Conservation (phyloP, 1,140 invertebrate species). For the Aethina tumida region DNA sequence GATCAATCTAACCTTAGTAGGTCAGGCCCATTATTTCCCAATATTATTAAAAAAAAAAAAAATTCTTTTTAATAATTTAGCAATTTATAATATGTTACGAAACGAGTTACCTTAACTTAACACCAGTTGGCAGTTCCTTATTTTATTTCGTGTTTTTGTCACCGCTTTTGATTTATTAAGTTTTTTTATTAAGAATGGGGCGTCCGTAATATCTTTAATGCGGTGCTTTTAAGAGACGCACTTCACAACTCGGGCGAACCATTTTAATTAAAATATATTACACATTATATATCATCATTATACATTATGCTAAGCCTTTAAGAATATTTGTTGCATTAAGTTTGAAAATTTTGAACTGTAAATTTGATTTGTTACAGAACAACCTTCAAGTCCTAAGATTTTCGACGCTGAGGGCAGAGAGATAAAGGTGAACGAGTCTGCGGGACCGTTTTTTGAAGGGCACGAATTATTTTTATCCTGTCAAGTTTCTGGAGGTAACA, state of each 20-base stretch:
- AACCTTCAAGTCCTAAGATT: slow-evolving; percentile 65
- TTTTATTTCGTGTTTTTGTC: no score
- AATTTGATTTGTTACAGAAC: slow-evolving; percentile 46
- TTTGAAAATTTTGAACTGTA: slow-evolving; percentile 7
- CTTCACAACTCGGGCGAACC: no score
- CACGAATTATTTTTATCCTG: slow-evolving; percentile 69
- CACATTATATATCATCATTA: background rate
- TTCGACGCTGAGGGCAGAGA: slow-evolving; percentile 71
- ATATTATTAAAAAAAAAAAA: no score
- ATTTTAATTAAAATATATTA: background rate
- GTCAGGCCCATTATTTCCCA: no score
- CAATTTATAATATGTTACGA: no score
- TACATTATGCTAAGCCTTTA: background rate
- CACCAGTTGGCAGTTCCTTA: no score
- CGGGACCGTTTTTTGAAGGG: slow-evolving; percentile 75
- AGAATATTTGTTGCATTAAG: background rate
- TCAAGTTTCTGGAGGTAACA: slow-evolving; percentile 73
- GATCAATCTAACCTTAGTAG: slow-evolving; percentile 76
- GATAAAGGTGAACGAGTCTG: slow-evolving; percentile 49
- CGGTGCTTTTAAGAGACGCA: no score
- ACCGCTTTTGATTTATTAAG: no score
- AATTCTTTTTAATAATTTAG: no score
- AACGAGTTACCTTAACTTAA: no score
- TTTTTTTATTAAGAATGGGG: no score
- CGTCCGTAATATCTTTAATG: no score